These are phyloP conservation scores for Holothuria scabra DNA, from an alignment of 53 echinoderm and acorn worm species.

Conservation along the genomic window DNA sequence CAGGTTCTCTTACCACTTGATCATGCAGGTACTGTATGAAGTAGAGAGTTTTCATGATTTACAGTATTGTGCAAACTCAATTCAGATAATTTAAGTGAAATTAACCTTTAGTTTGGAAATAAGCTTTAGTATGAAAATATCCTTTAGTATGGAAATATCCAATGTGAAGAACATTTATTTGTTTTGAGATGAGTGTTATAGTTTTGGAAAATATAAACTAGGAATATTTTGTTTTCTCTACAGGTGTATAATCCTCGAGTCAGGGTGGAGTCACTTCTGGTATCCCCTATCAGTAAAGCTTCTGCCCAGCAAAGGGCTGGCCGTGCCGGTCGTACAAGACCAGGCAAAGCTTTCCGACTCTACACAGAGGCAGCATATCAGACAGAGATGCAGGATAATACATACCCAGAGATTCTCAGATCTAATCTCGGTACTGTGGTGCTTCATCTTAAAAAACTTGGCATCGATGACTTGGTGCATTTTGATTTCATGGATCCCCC, in stretches of 20 bases:
- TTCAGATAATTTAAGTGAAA: no score
- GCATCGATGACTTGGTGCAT: constrained; percentile 96
- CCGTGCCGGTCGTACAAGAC: constrained; percentile 94
- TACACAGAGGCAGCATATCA: constrained; percentile 96
- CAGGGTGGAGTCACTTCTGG: constrained; percentile 92
- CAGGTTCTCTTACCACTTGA: no score
- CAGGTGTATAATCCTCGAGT: constrained; percentile 99
- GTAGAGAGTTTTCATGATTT: no score
- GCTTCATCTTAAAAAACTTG: constrained; percentile 95
- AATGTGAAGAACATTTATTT: no score
- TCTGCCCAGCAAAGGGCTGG: constrained; percentile 97
- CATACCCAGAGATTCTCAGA: constrained; percentile 94
- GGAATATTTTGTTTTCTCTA: neutral
- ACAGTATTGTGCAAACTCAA: no score
- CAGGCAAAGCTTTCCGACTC: constrained; percentile 96
- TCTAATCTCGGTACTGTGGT: constrained; percentile 98
- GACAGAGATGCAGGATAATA: constrained; percentile 95
- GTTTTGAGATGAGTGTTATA: neutral
- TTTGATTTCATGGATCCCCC: constrained; percentile 99
- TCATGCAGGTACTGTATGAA: no score
- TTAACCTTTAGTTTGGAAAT: no score
- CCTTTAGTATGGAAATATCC: no score
- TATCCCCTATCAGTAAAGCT: constrained; percentile 98
- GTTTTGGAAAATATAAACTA: neutral
- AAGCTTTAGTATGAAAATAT: no score